Conservation (phyloP, 2,888 invertebrate genomes). For the Dione juno region DNA sequence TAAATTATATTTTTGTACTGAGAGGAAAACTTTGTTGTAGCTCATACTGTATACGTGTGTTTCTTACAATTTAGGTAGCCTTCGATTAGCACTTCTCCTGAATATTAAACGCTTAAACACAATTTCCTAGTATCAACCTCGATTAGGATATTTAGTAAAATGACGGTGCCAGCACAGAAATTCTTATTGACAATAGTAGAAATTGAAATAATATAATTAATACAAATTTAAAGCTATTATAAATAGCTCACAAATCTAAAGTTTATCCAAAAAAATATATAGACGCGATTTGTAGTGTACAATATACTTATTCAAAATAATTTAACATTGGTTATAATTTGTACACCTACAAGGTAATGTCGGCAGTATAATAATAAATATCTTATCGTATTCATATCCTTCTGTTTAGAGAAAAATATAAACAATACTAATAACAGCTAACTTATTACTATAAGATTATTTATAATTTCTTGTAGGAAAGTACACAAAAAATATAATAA, state of each 20-base stretch:
- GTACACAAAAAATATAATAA: background rate
- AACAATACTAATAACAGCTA: constrained; percentile 8
- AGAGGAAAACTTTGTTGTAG: background rate
- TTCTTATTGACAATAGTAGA: background rate
- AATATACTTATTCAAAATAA: background rate
- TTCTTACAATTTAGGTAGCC: constrained; percentile 49
- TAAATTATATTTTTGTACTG: background rate
- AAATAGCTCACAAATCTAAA: no score
- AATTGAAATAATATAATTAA: no score
- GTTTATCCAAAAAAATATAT: background rate
- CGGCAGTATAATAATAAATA: constrained; percentile 35
- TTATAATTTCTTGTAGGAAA: constrained; percentile 3
- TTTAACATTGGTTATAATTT: constrained; percentile 3
- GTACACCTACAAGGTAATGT: constrained; percentile 38
- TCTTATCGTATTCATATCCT: constrained; percentile 43
- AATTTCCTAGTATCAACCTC: constrained; percentile 52
- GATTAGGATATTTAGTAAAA: background rate
- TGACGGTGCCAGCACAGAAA: background rate
- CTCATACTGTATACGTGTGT: constrained; percentile 51
- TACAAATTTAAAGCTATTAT: no score
- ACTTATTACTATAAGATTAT: background rate
- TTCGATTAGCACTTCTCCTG: constrained; percentile 57
- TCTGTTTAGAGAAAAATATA: constrained; percentile 33
- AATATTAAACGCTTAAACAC: constrained; percentile 56
- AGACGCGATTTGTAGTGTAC: background rate